Percentiles rank a stretch among this genome's conserved stretches.
Conservation (phyloP, 2,797 vertebrate genomes). For the Semaprochilodus insignis region DNA sequence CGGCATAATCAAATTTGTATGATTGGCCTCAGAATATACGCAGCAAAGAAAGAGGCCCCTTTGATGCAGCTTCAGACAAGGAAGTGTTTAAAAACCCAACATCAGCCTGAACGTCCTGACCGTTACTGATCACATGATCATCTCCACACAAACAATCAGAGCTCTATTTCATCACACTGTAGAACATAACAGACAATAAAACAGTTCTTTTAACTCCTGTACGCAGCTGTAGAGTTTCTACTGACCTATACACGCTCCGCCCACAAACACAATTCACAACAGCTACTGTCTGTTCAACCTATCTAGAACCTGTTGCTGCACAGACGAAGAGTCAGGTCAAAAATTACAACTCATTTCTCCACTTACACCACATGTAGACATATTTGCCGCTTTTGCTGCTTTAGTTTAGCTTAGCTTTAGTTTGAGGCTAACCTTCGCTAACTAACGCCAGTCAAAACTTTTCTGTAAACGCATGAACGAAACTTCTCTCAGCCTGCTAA, state of each 20-base stretch:
- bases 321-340: no score
- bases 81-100: constrained; percentile 68
- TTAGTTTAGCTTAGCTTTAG: no score
- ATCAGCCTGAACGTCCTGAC: constrained; percentile 63
- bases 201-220: not conserved
- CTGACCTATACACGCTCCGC: not conserved
- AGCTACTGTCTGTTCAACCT: no score
- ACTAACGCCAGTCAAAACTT: no score
- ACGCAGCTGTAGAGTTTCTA: not conserved
- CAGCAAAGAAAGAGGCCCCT: constrained; percentile 67
- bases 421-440: no score
- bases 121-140: constrained; percentile 72
- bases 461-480: no score
- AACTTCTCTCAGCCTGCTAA: no score
- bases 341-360: no score
- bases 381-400: no score
- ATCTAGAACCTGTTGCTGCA: no score
- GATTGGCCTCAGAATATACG: constrained; percentile 68
- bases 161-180: not conserved
- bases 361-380: no score
- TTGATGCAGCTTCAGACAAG: constrained; percentile 68
- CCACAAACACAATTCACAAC: no score
- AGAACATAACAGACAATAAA: not conserved
- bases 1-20: constrained; percentile 78
- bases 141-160: constrained; percentile 43